Evolutionary conservation across 2,113 vertebrate genomes (phyloP).

Genomic region (Pyrgilauda ruficollis): DNA sequence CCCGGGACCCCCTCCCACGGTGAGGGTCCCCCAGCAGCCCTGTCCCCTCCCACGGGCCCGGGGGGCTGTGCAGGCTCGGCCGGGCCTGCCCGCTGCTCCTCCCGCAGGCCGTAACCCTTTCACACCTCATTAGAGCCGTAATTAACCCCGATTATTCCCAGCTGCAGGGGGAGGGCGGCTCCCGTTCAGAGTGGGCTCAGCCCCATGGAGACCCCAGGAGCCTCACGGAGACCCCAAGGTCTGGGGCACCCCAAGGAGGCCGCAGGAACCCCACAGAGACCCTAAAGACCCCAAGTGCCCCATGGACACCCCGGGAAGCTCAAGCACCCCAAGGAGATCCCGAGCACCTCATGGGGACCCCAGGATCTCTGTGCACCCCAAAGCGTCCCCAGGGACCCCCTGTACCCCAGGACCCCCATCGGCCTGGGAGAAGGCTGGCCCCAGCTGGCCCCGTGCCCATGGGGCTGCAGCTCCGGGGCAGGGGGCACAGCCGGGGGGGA

Average conservation of each 20-base stretch:
- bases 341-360: background rate
- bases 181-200: background rate
- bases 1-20: background rate
- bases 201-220: too few species aligned
- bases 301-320: background rate
- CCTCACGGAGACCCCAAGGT: too few species aligned
- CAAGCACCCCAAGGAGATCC: background rate
- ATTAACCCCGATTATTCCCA: background rate
- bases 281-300: background rate
- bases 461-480: background rate
- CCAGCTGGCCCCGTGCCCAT: rapidly evolving
- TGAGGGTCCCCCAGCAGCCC: background rate
- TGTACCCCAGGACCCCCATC: rapidly evolving
- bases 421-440: background rate
- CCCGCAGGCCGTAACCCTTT: background rate
- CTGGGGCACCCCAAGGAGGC: background rate
- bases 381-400: background rate
- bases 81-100: background rate
- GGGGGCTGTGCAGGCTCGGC: background rate
- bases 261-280: background rate
- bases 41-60: background rate
- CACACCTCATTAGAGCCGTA: background rate
- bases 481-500: background rate
- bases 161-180: background rate
- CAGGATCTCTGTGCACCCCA: background rate